Evolutionary conservation across 1,140 invertebrate species (phyloP).

Genomic region (Galleria mellonella): DNA sequence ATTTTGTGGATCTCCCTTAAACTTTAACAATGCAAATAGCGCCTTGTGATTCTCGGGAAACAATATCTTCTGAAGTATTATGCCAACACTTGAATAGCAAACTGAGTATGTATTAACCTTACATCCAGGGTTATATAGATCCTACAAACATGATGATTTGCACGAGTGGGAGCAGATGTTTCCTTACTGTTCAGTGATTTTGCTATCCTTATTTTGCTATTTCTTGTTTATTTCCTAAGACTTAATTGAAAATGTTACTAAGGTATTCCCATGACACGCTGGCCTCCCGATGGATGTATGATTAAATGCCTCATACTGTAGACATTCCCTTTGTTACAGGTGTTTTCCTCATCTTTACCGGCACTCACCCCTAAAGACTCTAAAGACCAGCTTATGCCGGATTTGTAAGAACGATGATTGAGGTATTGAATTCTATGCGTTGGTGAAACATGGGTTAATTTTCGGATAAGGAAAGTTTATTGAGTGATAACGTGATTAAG

Average conservation of each 20-base stretch:
- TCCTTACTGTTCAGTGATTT: no score
- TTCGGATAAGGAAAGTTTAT: not conserved
- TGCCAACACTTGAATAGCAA: no score
- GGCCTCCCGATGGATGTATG: slow-evolving; percentile 25
- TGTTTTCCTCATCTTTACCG: no score
- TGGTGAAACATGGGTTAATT: slow-evolving; percentile 1
- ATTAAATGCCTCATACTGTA: slow-evolving; percentile 29
- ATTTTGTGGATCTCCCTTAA: slow-evolving; percentile 2
- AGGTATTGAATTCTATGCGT: slow-evolving; percentile 17
- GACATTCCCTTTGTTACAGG: slow-evolving; percentile 45
- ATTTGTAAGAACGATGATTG: slow-evolving; percentile 46
- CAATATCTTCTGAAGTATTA: no score
- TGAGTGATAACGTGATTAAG: not conserved
- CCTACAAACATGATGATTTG: no score
- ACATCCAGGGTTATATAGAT: no score
- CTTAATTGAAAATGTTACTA: not conserved
- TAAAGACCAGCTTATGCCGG: slow-evolving; percentile 36
- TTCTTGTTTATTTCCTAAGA: no score
- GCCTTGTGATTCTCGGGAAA: no score
- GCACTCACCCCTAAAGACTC: slow-evolving; percentile 24
- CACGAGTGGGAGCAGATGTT: no score
- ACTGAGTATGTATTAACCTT: no score
- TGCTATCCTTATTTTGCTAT: no score
- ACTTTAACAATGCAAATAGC: not conserved
- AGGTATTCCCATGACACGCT: not conserved